Percentiles rank a stretch among this genome's conserved stretches.
Conservation (phyloP, 2,888 invertebrate genomes). For the Zaprionus obscuricornis region DNA sequence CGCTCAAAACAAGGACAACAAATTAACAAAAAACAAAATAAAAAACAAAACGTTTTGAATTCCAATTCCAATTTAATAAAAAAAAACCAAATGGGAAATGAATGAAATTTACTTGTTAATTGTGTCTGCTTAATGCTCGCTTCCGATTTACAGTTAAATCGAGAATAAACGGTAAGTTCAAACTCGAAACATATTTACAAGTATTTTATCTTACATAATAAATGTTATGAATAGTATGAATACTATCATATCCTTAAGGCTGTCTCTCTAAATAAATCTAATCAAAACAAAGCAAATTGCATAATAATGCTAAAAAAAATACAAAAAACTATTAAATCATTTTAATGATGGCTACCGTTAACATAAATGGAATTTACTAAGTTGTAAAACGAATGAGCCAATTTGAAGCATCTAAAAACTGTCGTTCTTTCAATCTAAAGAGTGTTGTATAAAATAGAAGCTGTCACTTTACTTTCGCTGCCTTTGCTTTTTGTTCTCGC, state of each 20-base stretch:
- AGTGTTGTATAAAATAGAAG: conserved; percentile 29
- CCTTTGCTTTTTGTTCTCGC: conserved; percentile 2
- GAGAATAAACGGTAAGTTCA: conserved; percentile 45
- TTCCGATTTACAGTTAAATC: background rate
- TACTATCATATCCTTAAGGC: background rate
- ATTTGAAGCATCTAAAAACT: conserved; percentile 28
- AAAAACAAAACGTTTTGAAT: conserved; percentile 3
- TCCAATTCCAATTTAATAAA: background rate
- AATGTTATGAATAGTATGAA: conserved; percentile 3
- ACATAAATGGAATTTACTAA: conserved; percentile 28
- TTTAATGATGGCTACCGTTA: background rate
- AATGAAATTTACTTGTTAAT: conserved; percentile 15
- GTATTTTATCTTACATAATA: conserved; percentile 46
- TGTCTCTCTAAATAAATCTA: background rate
- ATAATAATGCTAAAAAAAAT: conserved; percentile 39
- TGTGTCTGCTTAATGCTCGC: conserved; percentile 25
- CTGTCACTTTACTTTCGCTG: conserved; percentile 17
- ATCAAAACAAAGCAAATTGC: conserved; percentile 39
- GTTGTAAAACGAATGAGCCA: conserved; percentile 33
- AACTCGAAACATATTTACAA: background rate
- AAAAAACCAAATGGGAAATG: conserved; percentile 21
- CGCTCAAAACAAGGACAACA: background rate
- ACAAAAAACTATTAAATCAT: background rate
- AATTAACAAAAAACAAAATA: conserved; percentile 14
- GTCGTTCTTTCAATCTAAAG: conserved; percentile 27